phyloP scores from a whole-genome alignment of 2,888 invertebrate species.

The Drosophila peninsularis region DNA sequence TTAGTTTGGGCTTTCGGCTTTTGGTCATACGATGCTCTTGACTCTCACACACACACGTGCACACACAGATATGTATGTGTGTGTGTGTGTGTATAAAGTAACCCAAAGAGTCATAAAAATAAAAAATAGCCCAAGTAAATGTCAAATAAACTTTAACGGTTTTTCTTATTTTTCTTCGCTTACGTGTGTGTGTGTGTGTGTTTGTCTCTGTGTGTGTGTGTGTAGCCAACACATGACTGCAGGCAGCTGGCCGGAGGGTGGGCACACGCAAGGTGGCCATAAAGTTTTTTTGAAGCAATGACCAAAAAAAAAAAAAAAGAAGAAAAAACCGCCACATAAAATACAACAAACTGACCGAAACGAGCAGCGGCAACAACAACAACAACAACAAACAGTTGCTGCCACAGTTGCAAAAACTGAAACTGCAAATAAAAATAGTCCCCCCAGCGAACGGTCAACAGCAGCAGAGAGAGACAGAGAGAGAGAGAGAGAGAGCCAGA shows the following conservation, averaged over 20 bases:
- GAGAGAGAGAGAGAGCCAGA: neutral
- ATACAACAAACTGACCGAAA: conserved; percentile 71
- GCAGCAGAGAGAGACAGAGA: neutral
- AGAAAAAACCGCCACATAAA: conserved; percentile 66
- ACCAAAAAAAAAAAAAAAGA: conserved; percentile 45
- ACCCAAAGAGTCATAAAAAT: conserved; percentile 80
- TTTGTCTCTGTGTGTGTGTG: conserved; percentile 2
- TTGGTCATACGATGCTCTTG: conserved; percentile 25
- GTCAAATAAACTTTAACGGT: conserved; percentile 82
- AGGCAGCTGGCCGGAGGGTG: conserved; percentile 7
- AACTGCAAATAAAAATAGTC: conserved; percentile 77
- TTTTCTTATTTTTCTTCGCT: conserved; percentile 57
- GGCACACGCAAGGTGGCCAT: conserved; percentile 58
- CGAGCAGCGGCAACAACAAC: conserved; percentile 44
- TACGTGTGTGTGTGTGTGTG: neutral
- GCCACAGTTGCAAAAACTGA: conserved; percentile 76
- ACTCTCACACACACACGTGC: conserved; percentile 11
- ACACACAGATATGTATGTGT: neutral
- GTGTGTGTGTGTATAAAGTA: conserved; percentile 31
- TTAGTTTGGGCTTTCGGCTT: conserved; percentile 14
- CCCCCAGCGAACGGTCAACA: conserved; percentile 40
- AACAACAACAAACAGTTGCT: conserved; percentile 40
- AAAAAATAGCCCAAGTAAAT: conserved; percentile 82
- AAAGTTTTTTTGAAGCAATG: conserved; percentile 46
- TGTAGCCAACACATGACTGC: conserved; percentile 29